These are phyloP conservation scores for Pachypanchax playfairii DNA, from an alignment of 2,113 vertebrate species.

Conservation along the genomic window DNA sequence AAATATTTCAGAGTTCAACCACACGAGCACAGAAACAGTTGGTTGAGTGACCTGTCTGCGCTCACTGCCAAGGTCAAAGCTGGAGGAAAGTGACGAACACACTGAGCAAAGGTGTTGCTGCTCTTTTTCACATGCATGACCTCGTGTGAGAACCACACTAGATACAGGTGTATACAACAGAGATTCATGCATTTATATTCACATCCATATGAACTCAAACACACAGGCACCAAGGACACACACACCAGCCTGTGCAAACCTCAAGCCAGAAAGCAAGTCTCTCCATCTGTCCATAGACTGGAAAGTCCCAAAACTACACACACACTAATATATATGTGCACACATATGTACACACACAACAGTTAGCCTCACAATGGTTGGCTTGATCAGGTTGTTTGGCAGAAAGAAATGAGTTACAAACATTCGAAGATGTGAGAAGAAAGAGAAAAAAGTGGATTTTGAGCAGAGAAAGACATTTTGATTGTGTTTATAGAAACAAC, in stretches of 20 bases:
- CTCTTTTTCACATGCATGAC: conserved; percentile 35
- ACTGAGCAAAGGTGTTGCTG: conserved; percentile 58
- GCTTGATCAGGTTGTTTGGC: conserved; percentile 74
- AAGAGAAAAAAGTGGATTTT: conserved; percentile 53
- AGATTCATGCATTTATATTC: conserved; percentile 21
- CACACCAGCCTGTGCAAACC: conserved; percentile 74
- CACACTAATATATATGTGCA: conserved; percentile 35
- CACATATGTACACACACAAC: conserved; percentile 23
- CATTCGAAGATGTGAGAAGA: conserved; percentile 54
- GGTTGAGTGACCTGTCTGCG: conserved; percentile 69
- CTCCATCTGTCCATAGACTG: conserved; percentile 83
- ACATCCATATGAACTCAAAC: conserved; percentile 18
- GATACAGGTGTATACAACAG: conserved; percentile 24
- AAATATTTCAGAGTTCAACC: conserved; percentile 51
- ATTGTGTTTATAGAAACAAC: conserved; percentile 38
- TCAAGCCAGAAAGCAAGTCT: conserved; percentile 81
- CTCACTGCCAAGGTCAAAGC: conserved; percentile 79
- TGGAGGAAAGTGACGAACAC: conserved; percentile 58
- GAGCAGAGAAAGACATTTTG: conserved; percentile 44
- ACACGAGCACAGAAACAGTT: conserved; percentile 69
- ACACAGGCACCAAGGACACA: conserved; percentile 35
- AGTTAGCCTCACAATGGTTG: conserved; percentile 68
- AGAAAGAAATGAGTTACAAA: conserved; percentile 59
- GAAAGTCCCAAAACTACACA: conserved; percentile 74
- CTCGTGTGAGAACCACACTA: conserved; percentile 27